Percentiles rank a stretch among this genome's conserved stretches.
Conservation (phyloP, 2,113 vertebrate genomes). For the Petrocephalus zakoni region DNA sequence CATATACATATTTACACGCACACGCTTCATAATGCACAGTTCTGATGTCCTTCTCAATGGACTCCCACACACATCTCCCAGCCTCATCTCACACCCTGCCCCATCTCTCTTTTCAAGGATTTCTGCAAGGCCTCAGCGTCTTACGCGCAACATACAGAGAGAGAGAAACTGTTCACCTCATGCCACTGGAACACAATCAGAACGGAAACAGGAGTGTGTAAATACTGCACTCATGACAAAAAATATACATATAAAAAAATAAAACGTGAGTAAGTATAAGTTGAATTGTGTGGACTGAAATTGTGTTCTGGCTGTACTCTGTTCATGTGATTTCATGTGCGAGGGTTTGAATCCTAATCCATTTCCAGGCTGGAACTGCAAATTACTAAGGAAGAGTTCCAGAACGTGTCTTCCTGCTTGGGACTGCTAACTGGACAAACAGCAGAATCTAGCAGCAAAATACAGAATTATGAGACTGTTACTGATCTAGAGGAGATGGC, state of each 20-base stretch:
- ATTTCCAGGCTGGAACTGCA: not conserved
- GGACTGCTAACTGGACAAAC: not conserved
- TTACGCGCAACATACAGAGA: constrained; percentile 16
- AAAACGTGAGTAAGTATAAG: not conserved
- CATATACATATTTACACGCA: constrained; percentile 28
- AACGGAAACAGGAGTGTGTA: not conserved
- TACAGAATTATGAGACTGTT: not conserved
- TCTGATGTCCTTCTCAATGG: not conserved
- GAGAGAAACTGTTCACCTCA: constrained; percentile 23
- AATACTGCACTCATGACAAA: constrained; percentile 11
- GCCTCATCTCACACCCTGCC: constrained; percentile 15
- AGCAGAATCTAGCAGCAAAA: not conserved
- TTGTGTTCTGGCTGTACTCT: not conserved
- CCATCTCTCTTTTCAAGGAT: not conserved
- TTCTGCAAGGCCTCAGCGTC: constrained; percentile 11
- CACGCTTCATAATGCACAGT: constrained; percentile 11
- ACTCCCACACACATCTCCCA: constrained; percentile 37
- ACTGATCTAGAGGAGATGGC: not conserved
- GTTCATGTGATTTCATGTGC: not conserved
- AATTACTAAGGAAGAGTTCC: not conserved
- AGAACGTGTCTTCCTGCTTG: not conserved
- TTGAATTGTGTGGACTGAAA: not conserved
- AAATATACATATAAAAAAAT: not conserved
- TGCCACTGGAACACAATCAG: constrained; percentile 28
- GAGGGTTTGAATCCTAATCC: not conserved